Percentiles rank a stretch among this genome's conserved stretches.
Evolutionary conservation across 2,113 vertebrate genomes (phyloP).

Genomic region (Nothocercus nigrocapillus): DNA sequence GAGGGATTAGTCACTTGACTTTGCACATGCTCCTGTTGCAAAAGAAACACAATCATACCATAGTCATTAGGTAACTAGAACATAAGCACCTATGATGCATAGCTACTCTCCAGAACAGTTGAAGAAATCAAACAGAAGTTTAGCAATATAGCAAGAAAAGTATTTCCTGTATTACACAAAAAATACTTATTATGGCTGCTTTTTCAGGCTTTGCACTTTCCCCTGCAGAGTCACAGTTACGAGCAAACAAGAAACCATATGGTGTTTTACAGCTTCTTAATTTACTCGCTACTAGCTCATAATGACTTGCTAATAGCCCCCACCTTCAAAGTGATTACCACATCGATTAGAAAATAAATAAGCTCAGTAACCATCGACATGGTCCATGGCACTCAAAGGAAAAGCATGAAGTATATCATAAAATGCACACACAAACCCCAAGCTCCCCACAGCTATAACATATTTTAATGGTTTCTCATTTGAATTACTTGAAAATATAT

Average conservation of each 20-base stretch:
- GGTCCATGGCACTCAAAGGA: neutral
- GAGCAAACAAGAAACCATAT: neutral
- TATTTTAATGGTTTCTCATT: neutral
- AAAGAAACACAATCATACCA: neutral
- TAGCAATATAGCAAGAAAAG: neutral
- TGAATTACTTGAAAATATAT: neutral
- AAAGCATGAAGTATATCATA: neutral
- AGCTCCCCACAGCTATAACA: neutral
- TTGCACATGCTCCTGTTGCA: neutral
- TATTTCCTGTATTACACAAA: neutral
- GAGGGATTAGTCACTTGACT: neutral
- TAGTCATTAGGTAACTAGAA: neutral
- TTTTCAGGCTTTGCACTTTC: neutral
- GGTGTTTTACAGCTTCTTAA: neutral
- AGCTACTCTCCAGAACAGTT: neutral
- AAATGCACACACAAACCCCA: neutral
- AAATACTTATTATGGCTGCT: neutral
- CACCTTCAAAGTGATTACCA: neutral
- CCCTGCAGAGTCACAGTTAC: neutral
- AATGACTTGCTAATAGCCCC: neutral
- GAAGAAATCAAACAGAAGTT: neutral
- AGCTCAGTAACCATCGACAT: neutral
- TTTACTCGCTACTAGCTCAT: neutral
- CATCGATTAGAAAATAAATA: conserved; percentile 15
- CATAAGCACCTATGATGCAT: accelerated